Percentiles rank a stretch among this genome's conserved stretches.
phyloP scores from a whole-genome alignment of 2,797 vertebrate species.

The Lagorchestes hirsutus region DNA sequence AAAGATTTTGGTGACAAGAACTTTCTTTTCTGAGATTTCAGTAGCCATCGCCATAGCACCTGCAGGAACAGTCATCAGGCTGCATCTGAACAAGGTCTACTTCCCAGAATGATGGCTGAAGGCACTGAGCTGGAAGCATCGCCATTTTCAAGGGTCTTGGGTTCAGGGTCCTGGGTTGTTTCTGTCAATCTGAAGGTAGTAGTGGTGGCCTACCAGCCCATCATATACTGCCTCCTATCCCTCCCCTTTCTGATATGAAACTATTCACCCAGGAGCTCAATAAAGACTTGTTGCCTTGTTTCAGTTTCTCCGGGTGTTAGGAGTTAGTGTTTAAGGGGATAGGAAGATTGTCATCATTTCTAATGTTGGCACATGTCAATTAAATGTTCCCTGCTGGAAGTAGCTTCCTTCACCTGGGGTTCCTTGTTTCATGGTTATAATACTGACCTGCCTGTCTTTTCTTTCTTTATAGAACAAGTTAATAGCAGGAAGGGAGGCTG shows the following conservation, averaged over 20 bases:
- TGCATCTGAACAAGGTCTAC: conserved; percentile 16
- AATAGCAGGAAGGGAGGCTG: conserved; percentile 52
- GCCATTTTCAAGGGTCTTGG: background rate
- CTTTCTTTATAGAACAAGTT: conserved; percentile 67
- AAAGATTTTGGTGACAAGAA: background rate
- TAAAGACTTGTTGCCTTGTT: background rate
- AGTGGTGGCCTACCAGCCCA: background rate
- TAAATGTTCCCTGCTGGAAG: conserved; percentile 30
- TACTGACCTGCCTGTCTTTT: conserved; percentile 49
- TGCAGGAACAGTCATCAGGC: background rate
- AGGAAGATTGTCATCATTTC: conserved; percentile 15
- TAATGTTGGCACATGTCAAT: conserved; percentile 13
- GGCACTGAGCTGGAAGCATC: background rate
- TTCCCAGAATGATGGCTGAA: background rate
- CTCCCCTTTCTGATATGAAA: background rate
- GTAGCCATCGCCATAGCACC: background rate
- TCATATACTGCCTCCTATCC: background rate
- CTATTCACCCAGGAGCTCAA: background rate
- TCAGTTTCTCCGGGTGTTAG: conserved; percentile 34
- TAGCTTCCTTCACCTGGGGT: conserved; percentile 3
- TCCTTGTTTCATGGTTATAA: conserved; percentile 48
- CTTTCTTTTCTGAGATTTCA: background rate
- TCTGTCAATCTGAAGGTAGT: background rate
- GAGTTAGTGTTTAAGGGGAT: conserved; percentile 43
- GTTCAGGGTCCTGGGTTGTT: background rate